Evolutionary conservation across 2,888 invertebrate species (phyloP).

Genomic region (Torymus auratus): DNA sequence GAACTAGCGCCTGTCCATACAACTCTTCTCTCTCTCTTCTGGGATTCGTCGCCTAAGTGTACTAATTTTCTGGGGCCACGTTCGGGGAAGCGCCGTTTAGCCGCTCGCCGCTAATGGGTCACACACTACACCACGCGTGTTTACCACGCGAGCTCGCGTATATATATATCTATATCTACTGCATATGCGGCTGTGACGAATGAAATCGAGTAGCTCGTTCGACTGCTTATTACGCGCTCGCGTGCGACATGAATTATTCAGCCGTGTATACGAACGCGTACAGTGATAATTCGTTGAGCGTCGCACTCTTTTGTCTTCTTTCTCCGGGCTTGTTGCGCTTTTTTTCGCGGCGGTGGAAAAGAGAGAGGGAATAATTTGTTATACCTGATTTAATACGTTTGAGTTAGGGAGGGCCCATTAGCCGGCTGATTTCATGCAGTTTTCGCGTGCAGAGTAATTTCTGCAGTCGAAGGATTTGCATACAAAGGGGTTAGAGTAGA

Average conservation of each 20-base stretch:
- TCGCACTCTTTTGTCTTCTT: background rate
- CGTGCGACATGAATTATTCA: constrained; percentile 40
- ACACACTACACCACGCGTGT: constrained; percentile 1
- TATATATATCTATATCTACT: too few species aligned
- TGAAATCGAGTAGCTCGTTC: constrained; percentile 38
- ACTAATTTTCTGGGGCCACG: constrained; percentile 35
- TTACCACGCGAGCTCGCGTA: background rate
- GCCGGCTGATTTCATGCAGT: constrained; percentile 28
- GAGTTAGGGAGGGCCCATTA: background rate
- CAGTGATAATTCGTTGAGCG: background rate
- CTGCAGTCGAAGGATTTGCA: background rate
- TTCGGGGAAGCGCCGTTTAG: constrained; percentile 46
- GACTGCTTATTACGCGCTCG: constrained; percentile 21
- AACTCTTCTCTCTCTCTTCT: background rate
- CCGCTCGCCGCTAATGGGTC: constrained; percentile 22
- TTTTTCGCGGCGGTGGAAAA: too few species aligned
- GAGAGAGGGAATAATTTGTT: constrained; percentile 25
- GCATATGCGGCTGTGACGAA: background rate
- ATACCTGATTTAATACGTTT: constrained; percentile 27
- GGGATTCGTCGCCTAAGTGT: constrained; percentile 23
- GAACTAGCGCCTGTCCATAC: too few species aligned
- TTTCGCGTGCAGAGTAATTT: background rate
- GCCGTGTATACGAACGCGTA: too few species aligned
- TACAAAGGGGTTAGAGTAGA: constrained; percentile 16
- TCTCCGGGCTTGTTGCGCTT: background rate